phyloP scores from a whole-genome alignment of 30 jellyfish, hydroid and myxozoan genomes.

The Mastigias papua region DNA sequence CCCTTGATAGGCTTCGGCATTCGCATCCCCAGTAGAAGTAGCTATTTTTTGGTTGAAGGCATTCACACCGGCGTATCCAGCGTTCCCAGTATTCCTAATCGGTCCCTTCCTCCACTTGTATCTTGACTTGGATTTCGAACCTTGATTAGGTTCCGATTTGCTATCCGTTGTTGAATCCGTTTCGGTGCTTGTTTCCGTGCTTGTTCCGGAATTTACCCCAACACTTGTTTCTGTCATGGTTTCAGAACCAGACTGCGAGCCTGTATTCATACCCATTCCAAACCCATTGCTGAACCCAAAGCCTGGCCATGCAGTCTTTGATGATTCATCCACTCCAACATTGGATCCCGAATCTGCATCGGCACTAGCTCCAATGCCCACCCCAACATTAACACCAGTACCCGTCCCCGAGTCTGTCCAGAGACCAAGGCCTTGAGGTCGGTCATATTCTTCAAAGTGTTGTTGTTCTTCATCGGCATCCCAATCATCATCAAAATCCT shows the following conservation, averaged over 20 bases:
- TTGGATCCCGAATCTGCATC: slow-evolving; percentile 20
- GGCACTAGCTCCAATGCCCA: slow-evolving; percentile 11
- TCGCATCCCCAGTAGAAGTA: neutral
- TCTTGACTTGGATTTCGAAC: slow-evolving; percentile 7
- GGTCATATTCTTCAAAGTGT: neutral
- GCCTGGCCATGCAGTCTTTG: neutral
- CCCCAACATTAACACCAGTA: neutral
- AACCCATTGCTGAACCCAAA: slow-evolving; percentile 39
- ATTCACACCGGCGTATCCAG: neutral
- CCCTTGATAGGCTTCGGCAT: neutral
- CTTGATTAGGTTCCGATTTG: slow-evolving; percentile 4
- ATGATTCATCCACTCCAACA: neutral
- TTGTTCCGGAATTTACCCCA: neutral
- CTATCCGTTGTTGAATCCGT: slow-evolving; percentile 3
- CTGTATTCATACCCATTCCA: slow-evolving; percentile 28
- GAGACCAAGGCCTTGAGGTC: slow-evolving; percentile 49
- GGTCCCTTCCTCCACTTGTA: slow-evolving; percentile 37
- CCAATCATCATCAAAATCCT: slow-evolving; percentile 1
- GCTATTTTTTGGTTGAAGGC: neutral
- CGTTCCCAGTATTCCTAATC: neutral
- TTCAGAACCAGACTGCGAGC: slow-evolving; percentile 29
- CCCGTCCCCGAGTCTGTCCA: slow-evolving; percentile 28
- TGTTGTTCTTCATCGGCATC: neutral
- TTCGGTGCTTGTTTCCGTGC: neutral
- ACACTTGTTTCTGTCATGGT: slow-evolving; percentile 20